These are phyloP conservation scores for Thymelicus acteon DNA, from an alignment of 2,888 invertebrate species.

Conservation along the genomic window DNA sequence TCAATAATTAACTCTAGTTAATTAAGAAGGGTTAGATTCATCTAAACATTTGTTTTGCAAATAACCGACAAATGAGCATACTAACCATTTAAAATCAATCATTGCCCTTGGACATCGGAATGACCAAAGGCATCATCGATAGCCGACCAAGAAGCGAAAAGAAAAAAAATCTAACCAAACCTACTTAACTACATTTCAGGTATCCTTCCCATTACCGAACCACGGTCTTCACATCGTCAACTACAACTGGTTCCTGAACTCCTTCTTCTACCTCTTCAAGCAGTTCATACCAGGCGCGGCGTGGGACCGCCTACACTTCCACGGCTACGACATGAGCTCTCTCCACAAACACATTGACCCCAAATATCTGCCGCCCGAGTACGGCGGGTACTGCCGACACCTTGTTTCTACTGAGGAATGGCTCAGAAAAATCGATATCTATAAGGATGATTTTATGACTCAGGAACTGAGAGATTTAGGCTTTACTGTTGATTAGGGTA, in stretches of 20 bases:
- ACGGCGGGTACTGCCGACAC: constrained; percentile 79
- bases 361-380: constrained; percentile 67
- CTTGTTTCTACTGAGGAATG: constrained; percentile 86
- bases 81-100: no score
- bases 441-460: constrained; percentile 80
- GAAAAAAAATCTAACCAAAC: not conserved
- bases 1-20: no score
- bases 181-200: constrained; percentile 68
- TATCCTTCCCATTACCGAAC: constrained; percentile 89
- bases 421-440: constrained; percentile 82
- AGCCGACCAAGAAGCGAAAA: no score
- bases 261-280: constrained; percentile 90
- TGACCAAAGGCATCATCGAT: no score
- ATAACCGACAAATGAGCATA: no score
- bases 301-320: constrained; percentile 79
- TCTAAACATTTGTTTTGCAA: no score
- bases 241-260: constrained; percentile 91
- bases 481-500: constrained; percentile 60
- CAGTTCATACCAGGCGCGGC: constrained; percentile 89
- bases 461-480: constrained; percentile 87
- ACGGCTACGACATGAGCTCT: constrained; percentile 68
- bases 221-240: constrained; percentile 90
- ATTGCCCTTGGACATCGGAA: no score
- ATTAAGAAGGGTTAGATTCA: no score
- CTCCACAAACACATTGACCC: constrained; percentile 71